These are phyloP conservation scores for Tangara arthus DNA, from an alignment of 2,797 vertebrate species.

Conservation along the genomic window DNA sequence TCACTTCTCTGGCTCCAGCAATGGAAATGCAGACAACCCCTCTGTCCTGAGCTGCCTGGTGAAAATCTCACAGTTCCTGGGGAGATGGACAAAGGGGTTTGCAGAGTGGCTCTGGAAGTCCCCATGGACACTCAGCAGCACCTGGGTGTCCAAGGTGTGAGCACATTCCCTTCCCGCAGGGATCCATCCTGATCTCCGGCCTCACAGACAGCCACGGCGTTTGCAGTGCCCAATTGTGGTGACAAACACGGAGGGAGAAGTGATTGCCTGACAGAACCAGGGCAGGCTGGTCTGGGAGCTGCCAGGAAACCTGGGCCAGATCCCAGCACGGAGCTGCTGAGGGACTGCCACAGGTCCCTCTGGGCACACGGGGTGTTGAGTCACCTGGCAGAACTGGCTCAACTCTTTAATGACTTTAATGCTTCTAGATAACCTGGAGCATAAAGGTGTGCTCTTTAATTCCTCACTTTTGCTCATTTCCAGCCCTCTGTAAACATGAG, in stretches of 20 bases:
- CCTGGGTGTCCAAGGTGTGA: background rate
- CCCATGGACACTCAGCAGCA: slow-evolving; percentile 81
- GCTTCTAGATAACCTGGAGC: background rate
- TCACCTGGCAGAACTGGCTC: background rate
- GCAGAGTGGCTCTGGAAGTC: slow-evolving; percentile 80
- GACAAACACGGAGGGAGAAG: rapidly evolving
- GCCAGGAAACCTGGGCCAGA: background rate
- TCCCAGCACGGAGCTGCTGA: background rate
- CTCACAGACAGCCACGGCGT: rapidly evolving
- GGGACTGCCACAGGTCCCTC: background rate
- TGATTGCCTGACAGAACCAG: background rate
- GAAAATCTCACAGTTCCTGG: slow-evolving; percentile 79
- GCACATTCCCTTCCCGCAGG: background rate
- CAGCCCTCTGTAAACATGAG: background rate
- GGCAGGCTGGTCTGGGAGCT: background rate
- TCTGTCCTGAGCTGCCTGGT: slow-evolving; percentile 64
- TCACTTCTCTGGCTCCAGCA: background rate
- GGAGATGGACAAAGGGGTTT: slow-evolving; percentile 83
- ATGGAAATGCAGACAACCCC: slow-evolving; percentile 77
- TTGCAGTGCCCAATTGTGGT: background rate
- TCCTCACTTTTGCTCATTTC: background rate
- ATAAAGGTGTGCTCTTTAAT: background rate
- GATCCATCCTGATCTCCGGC: background rate
- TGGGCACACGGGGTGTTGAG: background rate
- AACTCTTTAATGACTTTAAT: background rate